Evolutionary conservation across 2,888 invertebrate genomes (phyloP).

Genomic region (Agapostemon virescens): DNA sequence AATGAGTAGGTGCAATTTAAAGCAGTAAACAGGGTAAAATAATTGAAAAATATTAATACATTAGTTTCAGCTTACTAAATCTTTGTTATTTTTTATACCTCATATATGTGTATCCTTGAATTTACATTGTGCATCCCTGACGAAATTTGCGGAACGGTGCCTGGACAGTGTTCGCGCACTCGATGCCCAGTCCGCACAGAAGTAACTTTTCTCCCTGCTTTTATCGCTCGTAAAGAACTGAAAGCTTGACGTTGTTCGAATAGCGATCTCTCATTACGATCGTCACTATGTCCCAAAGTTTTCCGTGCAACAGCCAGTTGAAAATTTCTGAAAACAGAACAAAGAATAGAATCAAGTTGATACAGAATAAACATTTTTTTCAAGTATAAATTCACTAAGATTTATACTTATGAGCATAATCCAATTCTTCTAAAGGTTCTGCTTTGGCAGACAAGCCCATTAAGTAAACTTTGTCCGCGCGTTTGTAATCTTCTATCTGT

Average conservation of each 20-base stretch:
- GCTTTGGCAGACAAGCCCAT: constrained; percentile 89
- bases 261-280: constrained; percentile 82
- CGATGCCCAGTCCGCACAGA: constrained; percentile 84
- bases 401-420: constrained; percentile 87
- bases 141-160: constrained; percentile 82
- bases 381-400: background rate
- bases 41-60: background rate
- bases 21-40: background rate
- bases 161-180: constrained; percentile 82
- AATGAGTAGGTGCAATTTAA: background rate
- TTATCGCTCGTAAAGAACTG: constrained; percentile 87
- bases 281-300: constrained; percentile 84
- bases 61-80: background rate
- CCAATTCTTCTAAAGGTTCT: constrained; percentile 89
- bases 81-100: constrained; percentile 77
- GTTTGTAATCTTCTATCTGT: constrained; percentile 89
- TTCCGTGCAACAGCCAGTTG: constrained; percentile 86
- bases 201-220: constrained; percentile 82
- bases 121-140: constrained; percentile 79
- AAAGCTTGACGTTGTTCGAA: constrained; percentile 89
- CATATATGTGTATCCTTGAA: constrained; percentile 83
- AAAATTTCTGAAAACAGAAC: constrained; percentile 83
- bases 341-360: background rate
- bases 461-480: constrained; percentile 91
- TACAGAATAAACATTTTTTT: background rate